Evolutionary conservation across 2,113 vertebrate species (phyloP).

Genomic region (Phylloscopus whistleri): DNA sequence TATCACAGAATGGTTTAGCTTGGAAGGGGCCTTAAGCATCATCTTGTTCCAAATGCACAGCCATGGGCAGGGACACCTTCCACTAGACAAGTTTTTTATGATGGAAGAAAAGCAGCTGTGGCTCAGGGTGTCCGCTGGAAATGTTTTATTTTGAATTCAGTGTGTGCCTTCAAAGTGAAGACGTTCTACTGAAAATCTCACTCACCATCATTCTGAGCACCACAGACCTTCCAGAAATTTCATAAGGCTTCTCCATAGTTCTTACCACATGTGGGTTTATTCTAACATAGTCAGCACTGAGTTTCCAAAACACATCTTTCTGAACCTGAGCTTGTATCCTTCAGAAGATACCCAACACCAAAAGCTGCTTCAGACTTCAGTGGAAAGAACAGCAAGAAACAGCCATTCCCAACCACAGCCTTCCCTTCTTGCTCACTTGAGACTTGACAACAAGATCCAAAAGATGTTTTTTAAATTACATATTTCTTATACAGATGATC

Average conservation of each 20-base stretch:
- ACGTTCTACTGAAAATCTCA: not conserved
- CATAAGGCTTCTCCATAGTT: not conserved
- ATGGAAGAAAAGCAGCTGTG: not conserved
- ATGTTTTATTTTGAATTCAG: not conserved
- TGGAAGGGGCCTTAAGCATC: not conserved
- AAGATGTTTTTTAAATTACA: rapidly evolving
- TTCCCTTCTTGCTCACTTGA: not conserved
- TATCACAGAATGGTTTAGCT: not conserved
- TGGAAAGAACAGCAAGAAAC: not conserved
- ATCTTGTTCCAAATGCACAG: not conserved
- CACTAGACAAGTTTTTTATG: not conserved
- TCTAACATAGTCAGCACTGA: rapidly evolving
- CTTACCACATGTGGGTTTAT: not conserved
- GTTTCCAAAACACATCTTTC: not conserved
- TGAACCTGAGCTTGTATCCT: not conserved
- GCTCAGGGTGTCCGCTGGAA: not conserved
- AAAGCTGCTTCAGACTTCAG: not conserved
- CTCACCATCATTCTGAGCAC: not conserved
- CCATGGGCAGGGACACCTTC: not conserved
- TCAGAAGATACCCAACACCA: not conserved
- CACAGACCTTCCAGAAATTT: not conserved
- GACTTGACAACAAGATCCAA: not conserved
- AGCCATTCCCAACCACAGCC: not conserved
- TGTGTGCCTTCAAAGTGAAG: not conserved
- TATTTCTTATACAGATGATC: not conserved